These are phyloP conservation scores for Zoanthus sociatus DNA, from an alignment of 92 coral and sea anemone species.

Conservation along the genomic window DNA sequence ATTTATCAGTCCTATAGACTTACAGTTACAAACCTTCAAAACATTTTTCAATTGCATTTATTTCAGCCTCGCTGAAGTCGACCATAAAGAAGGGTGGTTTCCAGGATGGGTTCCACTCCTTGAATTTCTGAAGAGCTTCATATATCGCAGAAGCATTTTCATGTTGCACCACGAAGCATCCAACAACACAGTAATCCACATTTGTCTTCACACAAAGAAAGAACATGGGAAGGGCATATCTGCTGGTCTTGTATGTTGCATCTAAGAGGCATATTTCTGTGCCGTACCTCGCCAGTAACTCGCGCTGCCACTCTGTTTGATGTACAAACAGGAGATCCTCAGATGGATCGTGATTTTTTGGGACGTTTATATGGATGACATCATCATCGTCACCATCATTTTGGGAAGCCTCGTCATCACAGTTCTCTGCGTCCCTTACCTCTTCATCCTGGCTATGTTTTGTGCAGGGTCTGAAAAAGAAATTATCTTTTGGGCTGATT, in stretches of 20 bases:
- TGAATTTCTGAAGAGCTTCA: too few relatives aligned
- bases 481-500: too few relatives aligned
- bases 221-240: background rate
- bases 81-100: conserved; percentile 53
- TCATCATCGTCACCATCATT: too few relatives aligned
- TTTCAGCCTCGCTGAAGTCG: conserved; percentile 56
- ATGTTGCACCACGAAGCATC: conserved; percentile 7
- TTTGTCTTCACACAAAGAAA: background rate
- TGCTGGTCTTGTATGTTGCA: background rate
- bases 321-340: background rate
- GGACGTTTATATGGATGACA: too few relatives aligned
- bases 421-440: too few relatives aligned
- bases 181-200: conserved; percentile 5
- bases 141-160: conserved; percentile 29
- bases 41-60: conserved; percentile 55
- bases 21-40: background rate
- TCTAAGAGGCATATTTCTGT: background rate
- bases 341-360: too few relatives aligned
- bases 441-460: too few relatives aligned
- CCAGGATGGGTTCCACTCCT: conserved; percentile 1
- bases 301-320: background rate
- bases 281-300: background rate
- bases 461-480: too few relatives aligned
- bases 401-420: too few relatives aligned
- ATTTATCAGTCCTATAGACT: too few relatives aligned